phyloP scores from a whole-genome alignment of 2,113 vertebrate genomes.

The Promerops cafer region DNA sequence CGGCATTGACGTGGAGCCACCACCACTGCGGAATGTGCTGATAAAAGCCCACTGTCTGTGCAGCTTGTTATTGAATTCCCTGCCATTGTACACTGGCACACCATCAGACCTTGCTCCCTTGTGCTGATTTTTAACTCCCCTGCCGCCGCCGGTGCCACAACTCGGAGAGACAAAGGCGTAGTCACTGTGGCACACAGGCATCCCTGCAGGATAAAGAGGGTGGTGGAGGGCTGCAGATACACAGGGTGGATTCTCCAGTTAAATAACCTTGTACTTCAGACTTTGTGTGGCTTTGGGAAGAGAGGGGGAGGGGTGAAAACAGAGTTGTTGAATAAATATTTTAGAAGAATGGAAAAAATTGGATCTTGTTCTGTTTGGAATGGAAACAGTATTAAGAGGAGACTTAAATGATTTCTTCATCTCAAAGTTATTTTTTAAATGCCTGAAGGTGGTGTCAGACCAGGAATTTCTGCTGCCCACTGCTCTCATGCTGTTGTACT shows the following conservation, averaged over 20 bases:
- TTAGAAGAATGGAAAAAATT: not conserved
- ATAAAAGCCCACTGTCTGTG: slow-evolving; percentile 70
- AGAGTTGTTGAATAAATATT: not conserved
- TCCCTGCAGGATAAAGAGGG: not conserved
- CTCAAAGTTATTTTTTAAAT: not conserved
- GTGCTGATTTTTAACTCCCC: slow-evolving; percentile 45
- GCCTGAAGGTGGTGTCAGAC: not conserved
- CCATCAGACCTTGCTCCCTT: slow-evolving; percentile 45
- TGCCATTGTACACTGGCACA: slow-evolving; percentile 55
- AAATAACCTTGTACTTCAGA: not conserved
- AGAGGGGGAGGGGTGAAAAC: not conserved
- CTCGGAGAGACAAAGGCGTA: slow-evolving; percentile 49
- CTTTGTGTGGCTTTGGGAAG: not conserved
- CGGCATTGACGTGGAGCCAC: slow-evolving; percentile 66
- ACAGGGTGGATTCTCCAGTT: not conserved
- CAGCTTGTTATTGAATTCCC: slow-evolving; percentile 66
- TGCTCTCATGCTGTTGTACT: not conserved
- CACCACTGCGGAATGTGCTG: slow-evolving; percentile 60
- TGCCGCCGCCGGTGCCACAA: slow-evolving; percentile 6
- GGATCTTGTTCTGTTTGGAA: not conserved
- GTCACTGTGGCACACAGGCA: slow-evolving; percentile 30
- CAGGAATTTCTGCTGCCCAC: not conserved
- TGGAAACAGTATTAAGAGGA: not conserved
- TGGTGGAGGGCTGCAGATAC: not conserved
- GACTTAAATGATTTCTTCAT: not conserved